Percentiles rank a stretch among this genome's conserved stretches.
Conservation (phyloP, 2,888 invertebrate genomes). For the Tethea ocularis region DNA sequence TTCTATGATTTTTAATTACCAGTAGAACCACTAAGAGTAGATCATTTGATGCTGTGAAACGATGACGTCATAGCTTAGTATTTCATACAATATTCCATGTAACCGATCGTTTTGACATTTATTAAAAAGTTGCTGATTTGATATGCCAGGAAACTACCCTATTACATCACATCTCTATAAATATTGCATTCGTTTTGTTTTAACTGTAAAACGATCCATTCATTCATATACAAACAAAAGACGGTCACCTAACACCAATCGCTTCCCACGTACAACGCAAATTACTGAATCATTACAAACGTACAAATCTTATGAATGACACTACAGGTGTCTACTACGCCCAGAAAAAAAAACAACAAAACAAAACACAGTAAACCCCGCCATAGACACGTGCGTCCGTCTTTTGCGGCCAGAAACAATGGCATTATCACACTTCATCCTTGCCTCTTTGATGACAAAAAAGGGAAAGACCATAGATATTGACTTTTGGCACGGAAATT, state of each 20-base stretch:
- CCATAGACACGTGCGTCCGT: constrained; percentile 74
- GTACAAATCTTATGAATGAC: constrained; percentile 59
- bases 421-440: constrained; percentile 47
- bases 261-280: constrained; percentile 53
- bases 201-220: not conserved
- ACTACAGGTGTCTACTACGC: constrained; percentile 71
- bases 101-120: too few species aligned
- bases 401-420: constrained; percentile 78
- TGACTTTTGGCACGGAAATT: constrained; percentile 56
- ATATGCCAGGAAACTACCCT: not conserved
- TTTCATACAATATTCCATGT: too few species aligned
- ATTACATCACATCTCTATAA: constrained; percentile 4
- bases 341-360: constrained; percentile 56
- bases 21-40: too few species aligned
- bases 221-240: constrained; percentile 25
- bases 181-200: not conserved
- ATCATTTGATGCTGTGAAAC: too few species aligned
- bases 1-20: too few species aligned
- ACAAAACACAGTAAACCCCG: constrained; percentile 67
- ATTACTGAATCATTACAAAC: constrained; percentile 50
- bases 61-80: too few species aligned
- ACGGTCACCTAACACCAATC: constrained; percentile 30
- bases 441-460: constrained; percentile 42
- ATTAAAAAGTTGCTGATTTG: too few species aligned
- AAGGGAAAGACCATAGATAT: constrained; percentile 43